Conservation (phyloP, 2,888 invertebrate species). For the Crossocerus cetratus region DNA sequence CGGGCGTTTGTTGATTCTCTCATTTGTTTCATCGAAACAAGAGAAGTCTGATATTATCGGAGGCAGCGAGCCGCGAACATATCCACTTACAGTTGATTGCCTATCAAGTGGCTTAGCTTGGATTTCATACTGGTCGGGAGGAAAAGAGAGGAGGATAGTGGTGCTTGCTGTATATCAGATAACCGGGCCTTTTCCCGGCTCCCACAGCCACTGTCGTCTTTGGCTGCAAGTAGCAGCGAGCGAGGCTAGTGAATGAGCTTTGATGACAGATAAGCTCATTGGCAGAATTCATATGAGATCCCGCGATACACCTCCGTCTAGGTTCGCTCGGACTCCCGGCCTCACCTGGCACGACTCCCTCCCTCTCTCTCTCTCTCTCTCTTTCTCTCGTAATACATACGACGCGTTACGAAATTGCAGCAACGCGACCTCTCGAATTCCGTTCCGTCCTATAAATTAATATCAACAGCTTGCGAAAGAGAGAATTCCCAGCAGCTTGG, state of each 20-base stretch:
- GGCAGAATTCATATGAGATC: conserved; percentile 15
- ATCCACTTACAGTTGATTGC: conserved; percentile 62
- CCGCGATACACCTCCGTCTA: neutral
- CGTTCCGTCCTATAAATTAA: too few relatives aligned
- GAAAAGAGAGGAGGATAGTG: too few relatives aligned
- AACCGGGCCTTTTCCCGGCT: conserved; percentile 51
- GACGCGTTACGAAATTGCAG: too few relatives aligned
- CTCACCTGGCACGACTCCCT: neutral
- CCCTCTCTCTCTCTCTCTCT: too few relatives aligned
- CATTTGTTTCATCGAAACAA: conserved; percentile 44
- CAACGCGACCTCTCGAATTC: too few relatives aligned
- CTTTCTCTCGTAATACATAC: too few relatives aligned
- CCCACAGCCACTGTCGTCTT: conserved; percentile 43
- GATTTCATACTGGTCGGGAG: conserved; percentile 51
- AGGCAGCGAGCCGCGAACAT: conserved; percentile 57
- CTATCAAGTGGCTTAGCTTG: conserved; percentile 59
- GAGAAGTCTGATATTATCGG: conserved; percentile 53
- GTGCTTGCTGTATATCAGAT: conserved; percentile 61
- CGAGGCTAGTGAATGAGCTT: conserved; percentile 47
- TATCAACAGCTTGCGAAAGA: too few relatives aligned
- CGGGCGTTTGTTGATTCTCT: conserved; percentile 39
- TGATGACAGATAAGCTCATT: conserved; percentile 56
- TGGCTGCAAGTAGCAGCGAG: conserved; percentile 54
- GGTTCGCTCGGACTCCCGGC: too few relatives aligned
- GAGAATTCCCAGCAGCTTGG: too few relatives aligned